Percentiles rank a stretch among this genome's conserved stretches.
Evolutionary conservation across 1,140 invertebrate genomes (phyloP).

Genomic region (Aporrectodea caliginosa): DNA sequence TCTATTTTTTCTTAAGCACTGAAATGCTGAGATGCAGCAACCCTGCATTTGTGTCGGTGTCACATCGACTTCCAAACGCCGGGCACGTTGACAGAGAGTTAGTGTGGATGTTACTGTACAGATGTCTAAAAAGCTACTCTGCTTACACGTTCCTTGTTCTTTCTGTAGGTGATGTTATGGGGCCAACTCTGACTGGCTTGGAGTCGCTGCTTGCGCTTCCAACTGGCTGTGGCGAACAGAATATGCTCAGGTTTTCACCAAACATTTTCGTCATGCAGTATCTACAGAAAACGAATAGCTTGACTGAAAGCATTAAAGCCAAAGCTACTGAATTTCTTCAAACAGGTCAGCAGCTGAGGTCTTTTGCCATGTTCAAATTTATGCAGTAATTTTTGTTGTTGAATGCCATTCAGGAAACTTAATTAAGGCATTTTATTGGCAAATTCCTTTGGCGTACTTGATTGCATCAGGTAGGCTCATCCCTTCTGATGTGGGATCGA

Average conservation of each 20-base stretch:
- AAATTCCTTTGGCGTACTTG: no score
- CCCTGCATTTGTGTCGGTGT: no score
- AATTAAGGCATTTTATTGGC: no score
- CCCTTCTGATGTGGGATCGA: no score
- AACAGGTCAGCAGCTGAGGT: neutral
- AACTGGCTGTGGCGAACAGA: conserved; percentile 90
- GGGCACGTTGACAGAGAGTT: no score
- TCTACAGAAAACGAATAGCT: conserved; percentile 47
- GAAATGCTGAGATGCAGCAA: no score
- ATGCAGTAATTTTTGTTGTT: neutral
- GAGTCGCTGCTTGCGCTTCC: conserved; percentile 72
- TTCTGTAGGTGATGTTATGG: conserved; percentile 51
- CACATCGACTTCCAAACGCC: no score
- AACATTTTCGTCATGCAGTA: conserved; percentile 85
- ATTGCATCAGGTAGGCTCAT: no score
- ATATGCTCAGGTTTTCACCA: conserved; percentile 86
- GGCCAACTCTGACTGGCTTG: conserved; percentile 50
- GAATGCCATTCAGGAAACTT: neutral
- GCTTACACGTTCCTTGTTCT: neutral
- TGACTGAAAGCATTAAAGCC: neutral
- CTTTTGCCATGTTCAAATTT: neutral
- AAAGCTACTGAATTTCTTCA: neutral
- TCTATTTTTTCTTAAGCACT: no score
- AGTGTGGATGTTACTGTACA: no score
- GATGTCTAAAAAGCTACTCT: no score